A percentile compares a stretch with the other conserved stretches of the same genome.
These are phyloP conservation scores for Drosophila tropicalis DNA, from an alignment of 1,140 invertebrate genomes.

Conservation along the genomic window DNA sequence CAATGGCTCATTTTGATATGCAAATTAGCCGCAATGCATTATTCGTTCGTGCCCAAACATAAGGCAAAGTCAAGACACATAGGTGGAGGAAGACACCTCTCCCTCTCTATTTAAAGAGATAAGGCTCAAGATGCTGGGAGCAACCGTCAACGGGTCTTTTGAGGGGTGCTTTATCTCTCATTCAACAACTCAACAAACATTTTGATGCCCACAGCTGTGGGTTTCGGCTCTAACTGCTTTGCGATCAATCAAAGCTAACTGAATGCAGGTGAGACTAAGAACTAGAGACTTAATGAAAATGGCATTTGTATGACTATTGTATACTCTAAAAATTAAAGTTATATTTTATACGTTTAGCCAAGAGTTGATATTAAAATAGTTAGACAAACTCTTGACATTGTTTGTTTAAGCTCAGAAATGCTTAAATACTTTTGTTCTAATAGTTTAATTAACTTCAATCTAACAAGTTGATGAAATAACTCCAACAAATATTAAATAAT, in stretches of 20 bases:
- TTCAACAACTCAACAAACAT: constrained; percentile 61
- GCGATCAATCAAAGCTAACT: constrained; percentile 63
- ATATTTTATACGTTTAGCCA: no score
- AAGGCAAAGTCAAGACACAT: background rate
- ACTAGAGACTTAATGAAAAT: background rate
- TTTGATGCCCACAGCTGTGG: constrained; percentile 38
- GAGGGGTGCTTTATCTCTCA: constrained; percentile 37
- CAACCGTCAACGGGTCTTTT: constrained; percentile 35
- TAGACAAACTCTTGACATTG: no score
- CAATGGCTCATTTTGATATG: constrained; percentile 67
- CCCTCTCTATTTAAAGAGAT: background rate
- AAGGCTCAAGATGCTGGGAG: constrained; percentile 24
- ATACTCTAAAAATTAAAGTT: constrained; percentile 15
- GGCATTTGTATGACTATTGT: constrained; percentile 4
- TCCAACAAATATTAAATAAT: no score
- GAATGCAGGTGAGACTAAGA: constrained; percentile 51
- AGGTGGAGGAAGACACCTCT: constrained; percentile 6
- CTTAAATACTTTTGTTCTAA: no score
- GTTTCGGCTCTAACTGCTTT: constrained; percentile 40
- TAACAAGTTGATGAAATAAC: no score
- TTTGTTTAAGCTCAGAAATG: no score
- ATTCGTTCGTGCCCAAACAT: constrained; percentile 24
- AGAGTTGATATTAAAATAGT: background rate
- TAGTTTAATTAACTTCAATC: no score
- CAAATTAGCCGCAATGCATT: constrained; percentile 68